Conservation (phyloP, 2,888 invertebrate species). For the Rutpela maculata region DNA sequence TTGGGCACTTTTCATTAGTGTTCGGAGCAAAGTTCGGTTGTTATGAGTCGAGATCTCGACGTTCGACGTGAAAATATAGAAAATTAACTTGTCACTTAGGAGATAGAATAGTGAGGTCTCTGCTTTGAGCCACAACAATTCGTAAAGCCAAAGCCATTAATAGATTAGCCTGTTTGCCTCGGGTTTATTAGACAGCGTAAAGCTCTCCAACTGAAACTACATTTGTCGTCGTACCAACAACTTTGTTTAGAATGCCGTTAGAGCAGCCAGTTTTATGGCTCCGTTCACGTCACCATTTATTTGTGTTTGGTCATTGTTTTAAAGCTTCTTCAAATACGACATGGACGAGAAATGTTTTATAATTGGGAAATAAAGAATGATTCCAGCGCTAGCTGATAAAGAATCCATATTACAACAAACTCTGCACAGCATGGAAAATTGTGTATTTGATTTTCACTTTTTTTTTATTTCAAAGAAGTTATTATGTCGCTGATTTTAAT, state of each 20-base stretch:
- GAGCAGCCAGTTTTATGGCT: neutral
- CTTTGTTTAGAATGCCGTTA: slow-evolving; percentile 22
- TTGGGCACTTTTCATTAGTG: neutral
- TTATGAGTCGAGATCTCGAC: neutral
- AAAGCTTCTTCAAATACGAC: neutral
- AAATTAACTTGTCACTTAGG: slow-evolving; percentile 31
- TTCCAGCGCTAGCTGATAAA: too few relatives aligned
- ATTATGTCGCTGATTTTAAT: too few relatives aligned
- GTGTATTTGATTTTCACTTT: too few relatives aligned
- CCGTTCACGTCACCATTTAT: neutral
- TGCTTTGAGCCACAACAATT: slow-evolving; percentile 24
- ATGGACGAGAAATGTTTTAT: too few relatives aligned
- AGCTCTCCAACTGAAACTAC: slow-evolving; percentile 27
- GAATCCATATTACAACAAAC: too few relatives aligned
- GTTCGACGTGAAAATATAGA: neutral
- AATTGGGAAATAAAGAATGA: too few relatives aligned
- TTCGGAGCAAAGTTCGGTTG: neutral
- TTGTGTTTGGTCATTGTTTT: neutral
- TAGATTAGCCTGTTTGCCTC: slow-evolving; percentile 34
- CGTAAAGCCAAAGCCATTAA: slow-evolving; percentile 25
- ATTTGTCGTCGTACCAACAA: slow-evolving; percentile 14
- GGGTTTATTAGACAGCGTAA: slow-evolving; percentile 28
- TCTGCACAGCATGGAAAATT: too few relatives aligned
- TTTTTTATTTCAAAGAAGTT: too few relatives aligned
- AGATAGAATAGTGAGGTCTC: slow-evolving; percentile 3